Base-by-base conservation (phyloP, 2,113 vertebrate species). In the Paralichthys olivaceus region DNA sequence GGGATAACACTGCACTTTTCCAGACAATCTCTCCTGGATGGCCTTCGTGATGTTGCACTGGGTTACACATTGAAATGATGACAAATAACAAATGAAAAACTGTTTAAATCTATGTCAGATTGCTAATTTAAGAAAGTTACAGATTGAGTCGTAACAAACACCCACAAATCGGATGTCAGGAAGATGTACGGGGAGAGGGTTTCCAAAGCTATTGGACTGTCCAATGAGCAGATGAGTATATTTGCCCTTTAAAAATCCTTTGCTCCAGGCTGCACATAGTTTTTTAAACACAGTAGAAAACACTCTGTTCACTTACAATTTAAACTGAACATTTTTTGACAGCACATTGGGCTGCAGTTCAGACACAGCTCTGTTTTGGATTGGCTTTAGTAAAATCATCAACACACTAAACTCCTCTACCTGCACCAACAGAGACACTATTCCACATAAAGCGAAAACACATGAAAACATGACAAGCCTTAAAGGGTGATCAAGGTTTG, bases 381-480 rank as follows among this genome's bases (percentile, higher is more conserved):
- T 5, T 0, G 29, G 23, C 37, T 81, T 76, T 47, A 72, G 29
- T 67, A 59, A 45, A 75, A 64, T 51, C n/a, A 12, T 34, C 59
- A 59, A 72, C 67, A 79, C 69, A 77, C 56, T 45, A 12, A 69
- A 71, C 32, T 58, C 2, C 23, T 79, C 71, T 61, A 72, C 54
- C 64, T 57, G 49, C 13, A 65, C 19, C 49, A 25, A 20, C 63
- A 55, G 7, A 72, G 6, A 12, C 40, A 62, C 49, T 15, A 45
- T 62, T 40, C 4, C 43, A 14, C 43, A 17, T 45, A 17, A 45
- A 45, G 43, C 4, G 43, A 37, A 45, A 45, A 45, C 49, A 45
- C 54, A 73, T 51, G 15, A 58, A 45, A 45, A 17, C 43, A 71
- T 15, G 77, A 71, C 60, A 64, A 54, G 47, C 66, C 66, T 9